phyloP scores from a whole-genome alignment of 2,113 vertebrate species.

The Oceanites oceanicus region DNA sequence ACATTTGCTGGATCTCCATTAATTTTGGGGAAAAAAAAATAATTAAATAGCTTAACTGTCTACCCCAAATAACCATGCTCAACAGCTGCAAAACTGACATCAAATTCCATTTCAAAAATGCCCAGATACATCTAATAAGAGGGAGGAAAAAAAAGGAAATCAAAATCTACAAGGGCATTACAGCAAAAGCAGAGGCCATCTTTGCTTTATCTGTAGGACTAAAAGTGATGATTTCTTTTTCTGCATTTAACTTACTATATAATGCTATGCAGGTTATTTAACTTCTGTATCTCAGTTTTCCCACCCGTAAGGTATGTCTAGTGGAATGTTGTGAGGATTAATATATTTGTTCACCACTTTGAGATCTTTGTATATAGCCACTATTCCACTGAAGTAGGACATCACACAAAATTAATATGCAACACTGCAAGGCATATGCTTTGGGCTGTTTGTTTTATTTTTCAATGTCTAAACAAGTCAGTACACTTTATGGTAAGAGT shows the following conservation, averaged over 20 bases:
- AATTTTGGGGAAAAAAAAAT: neutral
- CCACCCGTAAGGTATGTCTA: neutral
- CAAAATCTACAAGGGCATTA: neutral
- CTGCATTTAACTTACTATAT: neutral
- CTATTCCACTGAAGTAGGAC: neutral
- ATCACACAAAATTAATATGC: neutral
- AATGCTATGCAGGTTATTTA: neutral
- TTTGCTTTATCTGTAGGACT: neutral
- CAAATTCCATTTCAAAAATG: neutral
- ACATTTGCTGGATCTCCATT: neutral
- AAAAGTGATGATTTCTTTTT: neutral
- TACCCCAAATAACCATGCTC: neutral
- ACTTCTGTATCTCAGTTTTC: neutral
- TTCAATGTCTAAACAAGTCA: neutral
- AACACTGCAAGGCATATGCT: neutral
- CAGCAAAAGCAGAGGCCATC: neutral
- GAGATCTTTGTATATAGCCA: neutral
- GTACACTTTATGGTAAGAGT: neutral
- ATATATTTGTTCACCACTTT: neutral
- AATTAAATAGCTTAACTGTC: neutral
- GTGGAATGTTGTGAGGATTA: neutral
- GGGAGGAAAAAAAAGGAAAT: neutral
- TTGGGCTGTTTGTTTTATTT: neutral
- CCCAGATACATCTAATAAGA: neutral
- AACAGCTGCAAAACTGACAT: neutral